phyloP scores from a whole-genome alignment of 2,888 invertebrate species.

The Polydrusus pterygomalis region DNA sequence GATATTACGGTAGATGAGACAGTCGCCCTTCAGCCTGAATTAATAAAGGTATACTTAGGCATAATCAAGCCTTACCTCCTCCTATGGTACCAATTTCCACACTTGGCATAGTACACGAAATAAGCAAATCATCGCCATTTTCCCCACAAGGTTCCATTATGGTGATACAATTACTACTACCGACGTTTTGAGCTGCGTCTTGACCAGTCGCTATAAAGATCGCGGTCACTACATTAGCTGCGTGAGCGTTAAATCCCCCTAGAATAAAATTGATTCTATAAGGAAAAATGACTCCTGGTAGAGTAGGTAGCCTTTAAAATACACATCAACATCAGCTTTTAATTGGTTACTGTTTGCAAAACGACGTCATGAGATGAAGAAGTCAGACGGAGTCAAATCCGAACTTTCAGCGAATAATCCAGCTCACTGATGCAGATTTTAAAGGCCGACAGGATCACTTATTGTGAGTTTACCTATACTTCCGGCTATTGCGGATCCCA shows the following conservation, averaged over 20 bases:
- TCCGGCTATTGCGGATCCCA: conserved; percentile 95
- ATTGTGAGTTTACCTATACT: conserved; percentile 89
- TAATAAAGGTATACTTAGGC: neutral
- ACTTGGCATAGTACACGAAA: conserved; percentile 97
- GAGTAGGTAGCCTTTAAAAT: too few species aligned
- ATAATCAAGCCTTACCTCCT: conserved; percentile 75
- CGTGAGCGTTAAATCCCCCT: conserved; percentile 88
- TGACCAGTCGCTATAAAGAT: conserved; percentile 98
- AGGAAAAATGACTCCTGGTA: neutral
- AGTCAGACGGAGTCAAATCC: too few species aligned
- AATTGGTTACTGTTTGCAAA: too few species aligned
- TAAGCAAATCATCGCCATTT: conserved; percentile 86
- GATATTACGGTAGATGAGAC: too few species aligned
- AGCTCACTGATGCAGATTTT: too few species aligned
- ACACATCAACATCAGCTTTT: too few species aligned
- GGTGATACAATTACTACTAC: conserved; percentile 96
- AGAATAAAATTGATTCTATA: conserved; percentile 32
- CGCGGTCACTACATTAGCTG: conserved; percentile 97
- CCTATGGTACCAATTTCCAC: conserved; percentile 96
- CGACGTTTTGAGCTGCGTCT: conserved; percentile 97
- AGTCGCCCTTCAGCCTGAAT: too few species aligned
- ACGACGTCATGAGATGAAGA: too few species aligned
- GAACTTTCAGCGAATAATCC: too few species aligned
- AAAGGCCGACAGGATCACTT: too few species aligned
- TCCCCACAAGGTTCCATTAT: conserved; percentile 90